Evolutionary conservation across 2,888 invertebrate species (phyloP).

Genomic region (Drosophila paranaensis): DNA sequence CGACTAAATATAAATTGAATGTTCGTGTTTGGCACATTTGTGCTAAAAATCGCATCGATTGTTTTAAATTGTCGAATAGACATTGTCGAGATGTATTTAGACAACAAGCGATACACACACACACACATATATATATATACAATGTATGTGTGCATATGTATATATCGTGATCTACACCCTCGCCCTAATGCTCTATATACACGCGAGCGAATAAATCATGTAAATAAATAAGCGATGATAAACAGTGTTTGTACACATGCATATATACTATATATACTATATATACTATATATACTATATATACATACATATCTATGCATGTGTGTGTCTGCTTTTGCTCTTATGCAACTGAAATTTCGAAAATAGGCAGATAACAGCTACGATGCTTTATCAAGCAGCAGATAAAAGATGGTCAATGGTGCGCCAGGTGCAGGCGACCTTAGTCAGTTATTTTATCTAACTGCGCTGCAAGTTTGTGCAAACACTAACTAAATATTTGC

Average conservation of each 20-base stretch:
- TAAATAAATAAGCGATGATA: conserved; percentile 35
- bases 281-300: neutral
- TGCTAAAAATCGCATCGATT: conserved; percentile 78
- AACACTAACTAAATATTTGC: neutral
- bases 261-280: neutral
- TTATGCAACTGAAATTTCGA: conserved; percentile 37
- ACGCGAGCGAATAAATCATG: conserved; percentile 5
- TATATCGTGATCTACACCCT: conserved; percentile 22
- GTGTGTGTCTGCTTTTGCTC: neutral
- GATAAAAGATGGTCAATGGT: conserved; percentile 8
- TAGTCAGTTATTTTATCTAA: too few relatives aligned
- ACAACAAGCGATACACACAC: conserved; percentile 27
- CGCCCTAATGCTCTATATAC: conserved; percentile 15
- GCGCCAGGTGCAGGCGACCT: conserved; percentile 2
- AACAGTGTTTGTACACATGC: neutral
- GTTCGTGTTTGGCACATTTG: conserved; percentile 79
- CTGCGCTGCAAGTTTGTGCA: too few relatives aligned
- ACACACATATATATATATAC: conserved; percentile 3
- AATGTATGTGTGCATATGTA: neutral
- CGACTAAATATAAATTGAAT: conserved; percentile 67
- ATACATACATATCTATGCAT: neutral
- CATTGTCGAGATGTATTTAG: conserved; percentile 52
- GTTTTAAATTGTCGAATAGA: conserved; percentile 68
- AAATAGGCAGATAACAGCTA: conserved; percentile 11
- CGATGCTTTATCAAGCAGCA: conserved; percentile 3